Evolutionary conservation across 1,140 invertebrate species (phyloP).

Genomic region (Eubasilissa regina): DNA sequence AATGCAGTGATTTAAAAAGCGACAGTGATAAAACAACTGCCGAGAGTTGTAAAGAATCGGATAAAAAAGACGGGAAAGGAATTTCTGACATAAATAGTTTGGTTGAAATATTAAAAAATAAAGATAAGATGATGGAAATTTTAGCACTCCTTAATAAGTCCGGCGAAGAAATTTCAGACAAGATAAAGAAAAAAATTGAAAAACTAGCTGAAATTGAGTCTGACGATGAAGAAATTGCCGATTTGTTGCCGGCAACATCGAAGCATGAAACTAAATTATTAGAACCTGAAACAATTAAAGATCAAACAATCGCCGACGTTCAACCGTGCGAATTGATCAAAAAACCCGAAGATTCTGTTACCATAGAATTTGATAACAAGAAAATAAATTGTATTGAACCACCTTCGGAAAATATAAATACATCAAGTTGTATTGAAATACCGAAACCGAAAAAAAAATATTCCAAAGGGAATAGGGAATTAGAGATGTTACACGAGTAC

Average conservation of each 20-base stretch:
- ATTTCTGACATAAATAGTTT: conserved; percentile 59
- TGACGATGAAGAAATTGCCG: conserved; percentile 62
- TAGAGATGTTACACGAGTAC: conserved; percentile 78
- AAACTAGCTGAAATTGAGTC: conserved; percentile 67
- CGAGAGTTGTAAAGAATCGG: not conserved
- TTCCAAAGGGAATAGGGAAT: conserved; percentile 66
- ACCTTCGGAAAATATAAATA: not conserved
- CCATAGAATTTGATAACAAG: not conserved
- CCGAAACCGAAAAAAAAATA: conserved; percentile 60
- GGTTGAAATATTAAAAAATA: conserved; percentile 67
- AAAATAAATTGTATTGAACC: not conserved
- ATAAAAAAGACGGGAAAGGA: not conserved
- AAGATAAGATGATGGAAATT: conserved; percentile 66
- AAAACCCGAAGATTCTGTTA: not conserved
- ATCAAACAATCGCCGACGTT: not conserved
- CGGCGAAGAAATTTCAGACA: conserved; percentile 64
- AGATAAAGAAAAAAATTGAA: conserved; percentile 67
- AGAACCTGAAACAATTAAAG: not conserved
- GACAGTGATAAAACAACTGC: no score
- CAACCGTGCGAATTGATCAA: not conserved
- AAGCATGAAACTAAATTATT: not conserved
- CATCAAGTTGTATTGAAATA: not conserved
- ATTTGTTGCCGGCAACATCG: not conserved
- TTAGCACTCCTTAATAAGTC: conserved; percentile 59
- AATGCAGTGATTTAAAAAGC: no score